Percentiles rank a stretch among this genome's conserved stretches.
Evolutionary conservation across 2,888 invertebrate species (phyloP).

Genomic region (Tiphia femorata): DNA sequence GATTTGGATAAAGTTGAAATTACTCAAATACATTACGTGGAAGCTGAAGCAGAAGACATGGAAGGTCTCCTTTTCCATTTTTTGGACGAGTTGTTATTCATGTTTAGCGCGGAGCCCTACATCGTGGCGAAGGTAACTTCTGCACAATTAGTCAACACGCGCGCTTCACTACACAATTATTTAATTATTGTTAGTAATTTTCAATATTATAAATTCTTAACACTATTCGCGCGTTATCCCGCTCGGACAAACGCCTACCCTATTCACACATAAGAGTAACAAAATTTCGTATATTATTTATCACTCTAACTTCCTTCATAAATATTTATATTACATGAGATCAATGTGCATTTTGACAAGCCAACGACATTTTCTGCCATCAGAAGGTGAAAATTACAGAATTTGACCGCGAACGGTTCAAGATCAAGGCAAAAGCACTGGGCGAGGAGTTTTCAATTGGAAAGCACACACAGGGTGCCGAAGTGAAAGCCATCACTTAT

Average conservation of each 20-base stretch:
- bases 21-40: slow-evolving; percentile 82
- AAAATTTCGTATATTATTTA: no score
- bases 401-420: slow-evolving; percentile 86
- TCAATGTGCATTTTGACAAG: no score
- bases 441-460: slow-evolving; percentile 95
- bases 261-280: no score
- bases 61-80: slow-evolving; percentile 91
- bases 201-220: no score
- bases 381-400: slow-evolving; percentile 89
- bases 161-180: no score
- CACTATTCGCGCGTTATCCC: no score
- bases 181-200: no score
- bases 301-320: no score
- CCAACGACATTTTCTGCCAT: slow-evolving; percentile 70
- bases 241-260: no score
- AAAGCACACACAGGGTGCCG: slow-evolving; percentile 97
- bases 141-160: no score
- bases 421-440: slow-evolving; percentile 80
- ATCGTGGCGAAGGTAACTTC: slow-evolving; percentile 81
- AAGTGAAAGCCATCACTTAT: slow-evolving; percentile 99
- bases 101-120: slow-evolving; percentile 93
- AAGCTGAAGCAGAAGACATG: slow-evolving; percentile 91
- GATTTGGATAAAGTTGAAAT: slow-evolving; percentile 88
- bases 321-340: no score
- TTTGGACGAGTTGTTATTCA: slow-evolving; percentile 92